Evolutionary conservation across 2,113 vertebrate genomes (phyloP).

Genomic region (Nesoenas mayeri): DNA sequence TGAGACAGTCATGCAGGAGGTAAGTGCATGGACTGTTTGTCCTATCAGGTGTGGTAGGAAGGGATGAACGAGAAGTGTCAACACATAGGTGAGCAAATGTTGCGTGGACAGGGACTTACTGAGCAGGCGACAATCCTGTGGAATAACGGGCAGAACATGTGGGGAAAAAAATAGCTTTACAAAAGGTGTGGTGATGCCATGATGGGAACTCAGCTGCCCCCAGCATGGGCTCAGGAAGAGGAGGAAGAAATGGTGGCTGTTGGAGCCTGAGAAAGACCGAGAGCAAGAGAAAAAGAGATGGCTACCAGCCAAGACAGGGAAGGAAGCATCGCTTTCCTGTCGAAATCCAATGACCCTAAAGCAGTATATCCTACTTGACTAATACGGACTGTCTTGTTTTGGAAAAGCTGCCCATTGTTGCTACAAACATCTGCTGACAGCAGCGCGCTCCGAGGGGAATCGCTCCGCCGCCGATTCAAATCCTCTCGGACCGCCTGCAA

Average conservation of each 20-base stretch:
- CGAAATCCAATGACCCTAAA: not conserved
- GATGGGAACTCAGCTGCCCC: not conserved
- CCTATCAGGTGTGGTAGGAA: not conserved
- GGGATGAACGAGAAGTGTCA: not conserved
- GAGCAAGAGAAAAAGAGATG: not conserved
- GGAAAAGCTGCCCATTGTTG: not conserved
- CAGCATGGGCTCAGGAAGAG: fast-evolving
- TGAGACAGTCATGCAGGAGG: not conserved
- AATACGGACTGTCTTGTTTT: not conserved
- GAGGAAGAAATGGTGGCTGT: not conserved
- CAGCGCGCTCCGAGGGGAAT: not conserved
- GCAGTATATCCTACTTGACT: not conserved
- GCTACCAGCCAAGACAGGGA: not conserved
- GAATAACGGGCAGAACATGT: not conserved
- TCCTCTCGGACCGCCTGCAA: not conserved
- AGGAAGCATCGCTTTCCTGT: not conserved
- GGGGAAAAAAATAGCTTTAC: not conserved
- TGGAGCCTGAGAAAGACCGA: not conserved
- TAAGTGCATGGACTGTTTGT: not conserved
- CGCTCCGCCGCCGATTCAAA: not conserved
- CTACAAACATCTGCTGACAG: not conserved
- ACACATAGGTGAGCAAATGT: not conserved
- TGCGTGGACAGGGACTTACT: not conserved
- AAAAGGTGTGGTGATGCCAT: not conserved
- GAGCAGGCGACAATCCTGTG: not conserved